Base-by-base conservation (phyloP, 2,797 vertebrate genomes). In the Oreochromis grahami region DNA sequence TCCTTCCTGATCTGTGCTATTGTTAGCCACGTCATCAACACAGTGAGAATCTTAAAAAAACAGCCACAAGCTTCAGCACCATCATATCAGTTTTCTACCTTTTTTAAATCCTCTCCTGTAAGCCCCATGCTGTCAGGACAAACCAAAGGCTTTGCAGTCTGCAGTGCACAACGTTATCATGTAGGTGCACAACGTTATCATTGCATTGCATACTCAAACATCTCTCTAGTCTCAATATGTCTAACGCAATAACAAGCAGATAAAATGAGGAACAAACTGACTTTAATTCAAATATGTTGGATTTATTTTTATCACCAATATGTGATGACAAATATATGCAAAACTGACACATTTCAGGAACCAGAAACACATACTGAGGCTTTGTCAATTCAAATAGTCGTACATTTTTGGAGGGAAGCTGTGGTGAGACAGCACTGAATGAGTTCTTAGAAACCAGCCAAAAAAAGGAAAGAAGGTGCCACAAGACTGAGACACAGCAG, bases 381-480 rank as follows among this genome's bases (percentile, higher is more conserved):
- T 8, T 36, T 24, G 52, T 41, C 29, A 9, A 36, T 60, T 53
- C 6, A 10, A 5, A 4, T 38, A 43, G 8, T 45, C 38, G 15
- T 13, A 41, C 8, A 13, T 74, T 32, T 63, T 12, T 24, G 5
- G 48, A 32, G 24, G 24, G 65, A 82, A 78, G 52, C 63, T 56
- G 70, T 2, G 29, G 78, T 5, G 3, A 85, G 81, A 84, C 78
- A 10, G 19, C 70, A 58, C 55, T 24, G 60, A 81, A 26, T 4
- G 8, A 86, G 21, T 90, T 92, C 77, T 83, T 78, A 60, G 80
- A 85, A 89, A 85, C 78, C 43, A 8, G 15, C 32, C 14, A 50
- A 60, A 88, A 34, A 72, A 53, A 86, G 87, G 88, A 91, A 89
- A 80, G 79, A 88, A 82, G 70, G 14, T 70, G 45, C 77, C 58